Conservation (phyloP, 2,797 vertebrate genomes). For the Chiroxiphia lanceolata region DNA sequence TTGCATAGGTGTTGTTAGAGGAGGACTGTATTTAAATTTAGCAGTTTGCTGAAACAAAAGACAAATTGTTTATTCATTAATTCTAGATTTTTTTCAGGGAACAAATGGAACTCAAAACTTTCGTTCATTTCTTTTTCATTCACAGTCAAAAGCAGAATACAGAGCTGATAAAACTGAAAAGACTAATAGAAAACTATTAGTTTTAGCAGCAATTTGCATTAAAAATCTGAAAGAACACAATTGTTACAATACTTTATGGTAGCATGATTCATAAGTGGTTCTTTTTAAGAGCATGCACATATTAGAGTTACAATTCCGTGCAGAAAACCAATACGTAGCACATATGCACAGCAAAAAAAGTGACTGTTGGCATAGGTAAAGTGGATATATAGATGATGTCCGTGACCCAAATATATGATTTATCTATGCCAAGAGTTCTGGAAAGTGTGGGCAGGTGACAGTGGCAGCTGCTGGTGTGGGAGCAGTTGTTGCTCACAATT, state of each 20-base stretch:
- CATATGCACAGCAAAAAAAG: neutral
- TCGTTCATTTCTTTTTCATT: neutral
- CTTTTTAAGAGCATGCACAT: neutral
- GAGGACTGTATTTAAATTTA: neutral
- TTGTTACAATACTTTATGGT: neutral
- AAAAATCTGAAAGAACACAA: neutral
- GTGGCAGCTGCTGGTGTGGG: conserved; percentile 9
- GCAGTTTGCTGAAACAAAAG: neutral
- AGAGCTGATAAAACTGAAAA: neutral
- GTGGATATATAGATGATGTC: neutral
- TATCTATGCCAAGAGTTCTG: neutral
- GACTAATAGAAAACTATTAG: neutral
- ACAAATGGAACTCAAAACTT: neutral
- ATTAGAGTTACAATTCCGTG: neutral
- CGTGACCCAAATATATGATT: neutral
- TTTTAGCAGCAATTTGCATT: neutral
- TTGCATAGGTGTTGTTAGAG: neutral
- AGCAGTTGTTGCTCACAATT: conserved; percentile 21
- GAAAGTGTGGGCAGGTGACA: rapidly evolving
- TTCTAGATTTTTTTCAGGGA: neutral
- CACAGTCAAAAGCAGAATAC: neutral
- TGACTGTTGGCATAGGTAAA: neutral
- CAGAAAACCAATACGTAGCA: neutral
- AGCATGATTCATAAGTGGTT: neutral
- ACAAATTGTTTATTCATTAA: neutral